Conservation (phyloP, 2,113 vertebrate species). For the Cyprinus carpio region DNA sequence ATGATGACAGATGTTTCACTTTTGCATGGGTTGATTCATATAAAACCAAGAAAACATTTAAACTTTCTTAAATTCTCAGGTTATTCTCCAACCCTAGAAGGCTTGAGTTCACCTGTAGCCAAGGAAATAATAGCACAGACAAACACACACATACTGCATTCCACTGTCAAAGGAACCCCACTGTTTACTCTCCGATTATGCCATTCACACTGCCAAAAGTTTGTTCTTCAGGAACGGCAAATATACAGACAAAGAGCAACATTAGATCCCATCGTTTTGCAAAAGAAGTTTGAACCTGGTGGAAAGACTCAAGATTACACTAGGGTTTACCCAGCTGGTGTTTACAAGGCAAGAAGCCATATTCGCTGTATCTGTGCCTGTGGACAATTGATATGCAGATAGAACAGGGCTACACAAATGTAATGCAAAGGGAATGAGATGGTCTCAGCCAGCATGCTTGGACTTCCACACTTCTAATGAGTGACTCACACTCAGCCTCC, state of each 20-base stretch:
- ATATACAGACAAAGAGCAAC: conserved; percentile 31
- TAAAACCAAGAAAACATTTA: too few relatives aligned
- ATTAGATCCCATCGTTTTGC: conserved; percentile 35
- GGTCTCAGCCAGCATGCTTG: conserved; percentile 37
- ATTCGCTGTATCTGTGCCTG: conserved; percentile 37
- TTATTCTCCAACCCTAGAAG: background rate
- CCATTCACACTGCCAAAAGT: conserved; percentile 51
- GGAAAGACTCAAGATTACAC: conserved; percentile 32
- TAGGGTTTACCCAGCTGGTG: conserved; percentile 64
- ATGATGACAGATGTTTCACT: conserved; percentile 31
- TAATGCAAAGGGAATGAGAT: conserved; percentile 11
- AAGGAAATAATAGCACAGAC: conserved; percentile 33
- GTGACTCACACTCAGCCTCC: conserved; percentile 22
- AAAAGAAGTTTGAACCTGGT: conserved; percentile 51
- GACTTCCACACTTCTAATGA: conserved; percentile 34
- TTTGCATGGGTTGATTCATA: too few relatives aligned
- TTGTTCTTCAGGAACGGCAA: conserved; percentile 42
- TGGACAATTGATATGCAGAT: conserved; percentile 50
- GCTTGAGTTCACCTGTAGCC: background rate
- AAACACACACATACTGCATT: conserved; percentile 24
- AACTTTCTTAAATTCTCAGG: background rate
- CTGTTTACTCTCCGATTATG: conserved; percentile 61
- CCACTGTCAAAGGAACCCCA: conserved; percentile 56
- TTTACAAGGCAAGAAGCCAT: conserved; percentile 46
- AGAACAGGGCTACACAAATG: conserved; percentile 30